Evolutionary conservation across 2,888 invertebrate genomes (phyloP), one percentile per base, ranked within the genome.

Genomic region (Gymnosoma rotundatum): DNA sequence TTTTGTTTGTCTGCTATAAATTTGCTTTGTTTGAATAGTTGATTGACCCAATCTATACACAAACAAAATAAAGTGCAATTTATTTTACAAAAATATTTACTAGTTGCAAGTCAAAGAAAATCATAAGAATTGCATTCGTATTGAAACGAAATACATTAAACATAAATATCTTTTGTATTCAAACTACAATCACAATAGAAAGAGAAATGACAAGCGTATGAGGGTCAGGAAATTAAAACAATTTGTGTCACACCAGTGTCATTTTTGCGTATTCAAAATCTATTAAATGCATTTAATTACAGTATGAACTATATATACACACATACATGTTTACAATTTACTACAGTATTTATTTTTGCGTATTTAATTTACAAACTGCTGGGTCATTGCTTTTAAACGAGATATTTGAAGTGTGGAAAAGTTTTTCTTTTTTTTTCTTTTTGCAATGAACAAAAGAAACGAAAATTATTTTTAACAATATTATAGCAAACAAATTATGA

Each of bases 371-470:
- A 56, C 45, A 48, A 38, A 72, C 38, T 70, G 63, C 66, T 36
- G 64, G 64, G 58, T 60, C 72, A 79, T 50, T 73, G 10, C 14
- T 12, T 66, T 36, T 48, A 10, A 60, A 50, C 14, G 16, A 42
- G 32, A 64, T 25, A 54, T 64, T n/a, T 45, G 14, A 56, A 74
- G 45, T 61, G 54, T 54, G 48, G 38, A 75, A 48, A 32, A 45
- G 6, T 64, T 64, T 4, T 21, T 42, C 20, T 36, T 20, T 69
- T 25, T n/a, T 20, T 70, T 58, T 52, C 9, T 63, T 70, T 78
- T 70, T 78, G 78, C 78, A 78, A 69, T 69, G 54, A 70, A 78
- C 63, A 69, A 78, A 63, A 63, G 56, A 63, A 36, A 25, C 52
- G 38, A 61, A 61, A 61, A 21, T 21, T 38, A 38, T 50, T 72